Evolutionary conservation across 2,888 invertebrate genomes (phyloP), one percentile per base, ranked within the genome.

Genomic region (Spisula subtruncata): DNA sequence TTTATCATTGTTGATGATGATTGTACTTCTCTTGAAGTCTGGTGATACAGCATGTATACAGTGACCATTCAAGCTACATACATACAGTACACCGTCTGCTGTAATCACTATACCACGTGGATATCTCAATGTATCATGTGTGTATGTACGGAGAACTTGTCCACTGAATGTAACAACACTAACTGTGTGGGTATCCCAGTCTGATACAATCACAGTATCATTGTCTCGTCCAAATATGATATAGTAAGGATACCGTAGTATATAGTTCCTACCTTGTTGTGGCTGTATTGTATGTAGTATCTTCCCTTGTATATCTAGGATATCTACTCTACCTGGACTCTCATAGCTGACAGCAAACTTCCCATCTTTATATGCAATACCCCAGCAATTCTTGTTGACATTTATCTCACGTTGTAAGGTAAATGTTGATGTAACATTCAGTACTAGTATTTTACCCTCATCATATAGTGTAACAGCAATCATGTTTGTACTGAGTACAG

Each of bases 11-110:
- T 12, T n/a, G 14, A 82, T 18, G 48, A 82, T 82, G 51, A 54
- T 51, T 54, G 54, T 82, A 18, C 18, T 56, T 82, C 29, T 82
- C 82, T 82, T 54, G 56, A 51, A 54, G 29, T 54, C 82, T 16
- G 54, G 54, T 56, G 82, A 56, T 32, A 82, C 16, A 32, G 56
- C 54, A 48, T 54, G 29, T 32, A 82, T 25, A 48, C 82, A 32
- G 2, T 32, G 32, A 29, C 54, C 25, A 6, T 16, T 25, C 54
- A 25, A 25, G 16, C 54, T 82, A 56, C 56, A 56, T 35, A 56
- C 82, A 54, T 56, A 54, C 82, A 82, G 32, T 32, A 29, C 54
- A 56, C 82, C 82, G 56, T 56, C 16, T 16, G 12, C 0, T 56
- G 56, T 82, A 0, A 56, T 12, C 25, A 25, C 35, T 12, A 82